Conservation (phyloP, 30 jellyfish, hydroid and myxozoan genomes). For the Sanderia malayensis region DNA sequence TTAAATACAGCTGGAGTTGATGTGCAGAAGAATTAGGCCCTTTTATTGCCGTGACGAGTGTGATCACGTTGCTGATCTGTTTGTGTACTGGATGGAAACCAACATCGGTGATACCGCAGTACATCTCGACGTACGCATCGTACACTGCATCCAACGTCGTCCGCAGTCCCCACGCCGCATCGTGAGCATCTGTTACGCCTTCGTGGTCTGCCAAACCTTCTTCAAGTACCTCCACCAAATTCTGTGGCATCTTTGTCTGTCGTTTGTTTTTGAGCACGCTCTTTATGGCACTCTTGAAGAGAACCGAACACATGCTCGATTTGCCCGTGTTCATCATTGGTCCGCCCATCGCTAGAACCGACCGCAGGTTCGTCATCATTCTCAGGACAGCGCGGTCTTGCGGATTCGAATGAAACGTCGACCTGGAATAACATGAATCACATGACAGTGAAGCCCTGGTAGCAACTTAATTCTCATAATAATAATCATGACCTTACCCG, state of each 20-base stretch:
- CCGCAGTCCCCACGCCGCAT: conserved; percentile 64
- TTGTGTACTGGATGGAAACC: conserved; percentile 54
- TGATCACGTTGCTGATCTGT: conserved; percentile 49
- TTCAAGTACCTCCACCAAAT: conserved; percentile 32
- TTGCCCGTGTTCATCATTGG: background rate
- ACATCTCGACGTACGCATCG: conserved; percentile 63
- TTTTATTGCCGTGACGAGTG: conserved; percentile 25
- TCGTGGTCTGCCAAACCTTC: conserved; percentile 25
- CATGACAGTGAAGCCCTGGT: too few species aligned
- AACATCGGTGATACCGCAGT: conserved; percentile 56
- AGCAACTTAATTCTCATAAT: too few species aligned
- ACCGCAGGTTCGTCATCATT: conserved; percentile 54
- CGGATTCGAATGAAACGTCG: conserved; percentile 56
- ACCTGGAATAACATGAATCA: too few species aligned
- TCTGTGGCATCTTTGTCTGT: conserved; percentile 33
- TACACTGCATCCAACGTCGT: conserved; percentile 55
- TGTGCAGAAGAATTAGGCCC: conserved; percentile 17
- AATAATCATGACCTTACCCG: too few species aligned
- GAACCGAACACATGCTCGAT: conserved; percentile 21
- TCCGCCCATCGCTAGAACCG: conserved; percentile 26
- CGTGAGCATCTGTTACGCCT: conserved; percentile 12
- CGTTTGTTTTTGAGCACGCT: conserved; percentile 30
- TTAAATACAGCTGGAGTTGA: conserved; percentile 20
- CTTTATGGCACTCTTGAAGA: conserved; percentile 45
- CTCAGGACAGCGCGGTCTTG: conserved; percentile 59